These are phyloP conservation scores for Tholera decimalis DNA, from an alignment of 2,888 invertebrate species.

Conservation along the genomic window DNA sequence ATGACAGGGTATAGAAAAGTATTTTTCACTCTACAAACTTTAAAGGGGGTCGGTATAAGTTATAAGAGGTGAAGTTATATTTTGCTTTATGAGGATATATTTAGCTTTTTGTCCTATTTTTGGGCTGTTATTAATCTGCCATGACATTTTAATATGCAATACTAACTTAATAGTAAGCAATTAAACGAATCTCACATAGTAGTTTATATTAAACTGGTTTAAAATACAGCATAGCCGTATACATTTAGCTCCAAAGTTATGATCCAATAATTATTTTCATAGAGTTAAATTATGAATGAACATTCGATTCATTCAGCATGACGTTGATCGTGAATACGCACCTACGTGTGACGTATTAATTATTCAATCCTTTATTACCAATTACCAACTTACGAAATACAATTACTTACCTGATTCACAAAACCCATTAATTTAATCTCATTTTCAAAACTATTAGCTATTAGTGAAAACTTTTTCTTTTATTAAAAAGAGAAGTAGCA, in stretches of 20 bases:
- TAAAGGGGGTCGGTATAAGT: conserved; percentile 13
- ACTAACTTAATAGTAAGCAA: conserved; percentile 8
- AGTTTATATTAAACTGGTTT: conserved; percentile 15
- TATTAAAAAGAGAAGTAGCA: no score
- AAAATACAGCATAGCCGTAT: conserved; percentile 3
- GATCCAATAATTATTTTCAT: conserved; percentile 24
- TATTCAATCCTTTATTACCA: conserved; percentile 2
- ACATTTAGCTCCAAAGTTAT: conserved; percentile 4
- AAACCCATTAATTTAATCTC: background rate
- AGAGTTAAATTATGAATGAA: conserved; percentile 37
- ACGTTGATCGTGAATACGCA: conserved; percentile 34
- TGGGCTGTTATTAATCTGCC: background rate
- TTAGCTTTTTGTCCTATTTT: no score
- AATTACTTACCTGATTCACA: background rate
- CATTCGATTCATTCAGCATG: conserved; percentile 17
- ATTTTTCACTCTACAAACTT: conserved; percentile 9
- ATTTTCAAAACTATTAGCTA: no score
- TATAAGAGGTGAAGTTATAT: conserved; percentile 7
- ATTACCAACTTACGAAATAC: background rate
- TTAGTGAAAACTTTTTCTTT: no score
- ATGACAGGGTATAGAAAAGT: conserved; percentile 7
- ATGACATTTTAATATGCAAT: background rate
- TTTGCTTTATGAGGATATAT: no score
- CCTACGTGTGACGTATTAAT: conserved; percentile 12
- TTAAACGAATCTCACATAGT: conserved; percentile 11